Conservation (phyloP, 2,797 vertebrate species). For the Cynopterus sphinx region DNA sequence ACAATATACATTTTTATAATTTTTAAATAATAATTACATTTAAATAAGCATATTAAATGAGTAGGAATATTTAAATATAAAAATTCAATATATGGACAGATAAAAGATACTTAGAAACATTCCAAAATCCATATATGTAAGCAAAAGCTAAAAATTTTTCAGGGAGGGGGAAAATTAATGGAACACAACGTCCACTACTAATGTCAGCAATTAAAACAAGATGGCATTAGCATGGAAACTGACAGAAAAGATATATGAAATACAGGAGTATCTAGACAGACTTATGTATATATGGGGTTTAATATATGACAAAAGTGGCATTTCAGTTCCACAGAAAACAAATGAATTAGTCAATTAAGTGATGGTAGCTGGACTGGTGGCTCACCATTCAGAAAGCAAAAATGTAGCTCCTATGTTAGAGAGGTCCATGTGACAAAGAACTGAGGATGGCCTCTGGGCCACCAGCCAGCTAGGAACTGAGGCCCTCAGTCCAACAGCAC, state of each 20-base stretch:
- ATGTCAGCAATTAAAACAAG: neutral
- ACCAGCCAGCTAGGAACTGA: neutral
- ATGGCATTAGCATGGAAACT: neutral
- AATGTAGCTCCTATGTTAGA: neutral
- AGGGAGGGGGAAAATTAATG: neutral
- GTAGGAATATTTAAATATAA: neutral
- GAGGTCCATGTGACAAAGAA: neutral
- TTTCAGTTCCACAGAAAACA: neutral
- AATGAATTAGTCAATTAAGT: neutral
- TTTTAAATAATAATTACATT: neutral
- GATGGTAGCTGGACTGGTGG: neutral
- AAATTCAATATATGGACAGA: neutral
- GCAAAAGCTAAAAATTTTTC: neutral
- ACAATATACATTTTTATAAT: neutral
- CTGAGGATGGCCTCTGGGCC: neutral
- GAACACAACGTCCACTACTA: neutral
- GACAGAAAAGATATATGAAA: neutral
- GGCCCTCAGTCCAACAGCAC: neutral
- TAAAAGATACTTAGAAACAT: slow-evolving; percentile 4
- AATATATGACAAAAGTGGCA: neutral
- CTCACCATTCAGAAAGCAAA: neutral
- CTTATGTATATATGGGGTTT: neutral
- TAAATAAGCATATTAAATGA: neutral
- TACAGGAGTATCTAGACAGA: neutral
- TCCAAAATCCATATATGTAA: neutral